These are phyloP conservation scores for Setophaga petechia DNA, from an alignment of 2,113 vertebrate species.

Conservation along the genomic window DNA sequence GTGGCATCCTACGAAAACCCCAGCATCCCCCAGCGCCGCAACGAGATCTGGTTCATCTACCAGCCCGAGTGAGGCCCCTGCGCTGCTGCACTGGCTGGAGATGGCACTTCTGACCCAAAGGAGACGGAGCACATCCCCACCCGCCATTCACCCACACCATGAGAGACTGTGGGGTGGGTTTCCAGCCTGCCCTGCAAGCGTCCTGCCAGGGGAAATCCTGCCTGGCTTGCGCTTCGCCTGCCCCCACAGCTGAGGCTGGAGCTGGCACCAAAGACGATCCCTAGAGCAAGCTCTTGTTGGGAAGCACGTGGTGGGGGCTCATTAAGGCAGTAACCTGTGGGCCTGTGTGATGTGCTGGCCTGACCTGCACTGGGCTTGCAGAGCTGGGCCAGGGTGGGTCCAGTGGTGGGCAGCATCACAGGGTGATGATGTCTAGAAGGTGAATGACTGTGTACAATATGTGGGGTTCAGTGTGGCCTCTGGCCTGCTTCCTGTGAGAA, in stretches of 20 bases:
- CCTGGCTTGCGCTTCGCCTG: not conserved
- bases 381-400: not conserved
- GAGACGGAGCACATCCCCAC: not conserved
- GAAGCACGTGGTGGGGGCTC: not conserved
- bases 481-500: not conserved
- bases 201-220: not conserved
- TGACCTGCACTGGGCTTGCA: not conserved
- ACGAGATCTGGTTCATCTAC: slow-evolving; percentile 88
- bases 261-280: not conserved
- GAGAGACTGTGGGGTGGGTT: not conserved
- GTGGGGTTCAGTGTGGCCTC: not conserved
- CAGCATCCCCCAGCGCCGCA: slow-evolving; percentile 73
- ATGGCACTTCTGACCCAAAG: slow-evolving; percentile 33
- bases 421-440: not conserved
- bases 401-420: not conserved
- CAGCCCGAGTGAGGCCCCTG: slow-evolving; percentile 21
- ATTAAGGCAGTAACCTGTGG: not conserved
- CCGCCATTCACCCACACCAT: not conserved
- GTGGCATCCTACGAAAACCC: slow-evolving; percentile 86
- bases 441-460: not conserved
- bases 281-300: not conserved
- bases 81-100: not conserved
- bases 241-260: not conserved
- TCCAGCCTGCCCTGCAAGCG: not conserved
- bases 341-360: not conserved